Base-by-base conservation (phyloP, 37 sponge, comb jelly and placozoan genomes). In the Corticium candelabrum region DNA sequence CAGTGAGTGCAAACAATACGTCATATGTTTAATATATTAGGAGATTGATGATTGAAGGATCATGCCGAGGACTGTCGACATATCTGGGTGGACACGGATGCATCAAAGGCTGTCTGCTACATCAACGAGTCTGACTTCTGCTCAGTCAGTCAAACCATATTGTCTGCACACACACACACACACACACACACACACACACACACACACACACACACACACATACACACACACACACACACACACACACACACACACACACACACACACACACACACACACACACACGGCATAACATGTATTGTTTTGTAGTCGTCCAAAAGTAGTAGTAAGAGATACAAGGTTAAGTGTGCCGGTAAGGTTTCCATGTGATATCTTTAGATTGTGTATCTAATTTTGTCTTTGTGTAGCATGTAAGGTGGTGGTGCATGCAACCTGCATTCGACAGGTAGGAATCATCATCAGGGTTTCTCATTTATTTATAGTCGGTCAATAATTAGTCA, bases 361-460 rank as follows among this genome's bases (percentile, higher is more conserved):
- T n/a, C n/a, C n/a, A n/a, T n/a, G n/a, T n/a, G n/a, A n/a, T n/a
- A n/a, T n/a, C 62, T 50, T 11, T 27, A 50, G 11, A 50, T 50
- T 50, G 15, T 50, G 21, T 50, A 50, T 50, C 62, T 50, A 11
- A 21, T 21, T 21, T 50, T 21, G 15, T 21, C 62, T 21, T 21
- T 21, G 21, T 21, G 62, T 50, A 91, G 91, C 89, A 3, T 91
- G 91, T 68, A 84, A 57, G 21, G 39, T 87, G 0, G 38, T 91
- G 15, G 84, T 77, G 2, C 91, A 91, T 57, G 41, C 83, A 30
- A 50, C 68, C 0, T 91, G 93, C 41, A 68, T 88, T 37, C 36
- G 37, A 32, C 83, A 86, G 71, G 50, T 91, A 67, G 41, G 81
- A 83, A 21, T 80, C n/a, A n/a, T n/a, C n/a, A n/a, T n/a, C n/a